Conservation (phyloP, 2,797 vertebrate species). For the Enteromius treurensis region DNA sequence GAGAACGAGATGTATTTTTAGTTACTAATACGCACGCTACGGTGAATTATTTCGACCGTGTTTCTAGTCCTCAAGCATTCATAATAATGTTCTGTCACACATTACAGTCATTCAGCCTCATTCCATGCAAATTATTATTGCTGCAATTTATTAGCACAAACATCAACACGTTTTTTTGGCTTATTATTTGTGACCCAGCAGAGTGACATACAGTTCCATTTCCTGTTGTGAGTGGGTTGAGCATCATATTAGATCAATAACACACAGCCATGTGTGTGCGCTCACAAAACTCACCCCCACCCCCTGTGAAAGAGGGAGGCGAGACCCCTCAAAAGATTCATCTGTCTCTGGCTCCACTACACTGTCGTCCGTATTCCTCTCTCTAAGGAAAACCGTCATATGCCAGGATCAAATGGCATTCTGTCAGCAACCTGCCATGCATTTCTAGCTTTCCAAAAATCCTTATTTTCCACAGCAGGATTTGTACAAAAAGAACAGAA, state of each 20-base stretch:
- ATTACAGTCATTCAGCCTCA: constrained; percentile 29
- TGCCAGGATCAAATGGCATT: constrained; percentile 51
- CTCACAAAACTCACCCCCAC: constrained; percentile 3
- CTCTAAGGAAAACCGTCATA: constrained; percentile 46
- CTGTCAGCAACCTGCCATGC: constrained; percentile 37
- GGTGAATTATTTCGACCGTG: constrained; percentile 43
- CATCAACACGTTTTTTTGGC: constrained; percentile 18
- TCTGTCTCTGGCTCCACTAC: constrained; percentile 41
- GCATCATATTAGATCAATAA: constrained; percentile 35
- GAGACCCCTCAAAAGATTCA: constrained; percentile 26
- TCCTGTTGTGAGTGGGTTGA: constrained; percentile 28
- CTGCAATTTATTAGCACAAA: constrained; percentile 40
- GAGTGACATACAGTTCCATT: neutral
- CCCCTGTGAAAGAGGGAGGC: constrained; percentile 8
- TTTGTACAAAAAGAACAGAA: constrained; percentile 5
- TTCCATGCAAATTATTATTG: constrained; percentile 41
- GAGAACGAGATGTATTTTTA: constrained; percentile 44
- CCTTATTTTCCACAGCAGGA: constrained; percentile 5
- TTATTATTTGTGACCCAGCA: constrained; percentile 1
- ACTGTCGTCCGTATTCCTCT: constrained; percentile 35
- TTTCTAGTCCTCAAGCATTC: constrained; percentile 23
- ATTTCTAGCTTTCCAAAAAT: constrained; percentile 2
- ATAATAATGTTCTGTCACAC: constrained; percentile 30
- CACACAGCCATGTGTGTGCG: neutral
- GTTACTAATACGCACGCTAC: constrained; percentile 24